Conservation (phyloP, 64 coral and sea anemone genomes). For the Montipora foliosa region DNA sequence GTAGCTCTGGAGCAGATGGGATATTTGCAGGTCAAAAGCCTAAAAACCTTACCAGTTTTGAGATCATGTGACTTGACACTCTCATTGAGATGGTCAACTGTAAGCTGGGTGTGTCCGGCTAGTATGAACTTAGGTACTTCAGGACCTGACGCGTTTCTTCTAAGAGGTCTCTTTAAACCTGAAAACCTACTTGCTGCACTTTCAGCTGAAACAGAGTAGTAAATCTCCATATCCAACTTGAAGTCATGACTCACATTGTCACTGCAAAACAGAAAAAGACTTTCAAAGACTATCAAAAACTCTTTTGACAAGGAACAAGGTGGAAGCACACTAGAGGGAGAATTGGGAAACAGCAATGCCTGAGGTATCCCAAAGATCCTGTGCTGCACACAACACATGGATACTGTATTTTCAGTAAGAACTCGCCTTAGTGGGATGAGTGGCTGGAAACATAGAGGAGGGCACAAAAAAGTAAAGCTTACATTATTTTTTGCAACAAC, state of each 20-base stretch:
- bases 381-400: too few species aligned
- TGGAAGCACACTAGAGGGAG: background rate
- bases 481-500: too few species aligned
- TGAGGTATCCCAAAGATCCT: too few species aligned
- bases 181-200: conserved; percentile 81
- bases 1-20: background rate
- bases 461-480: too few species aligned
- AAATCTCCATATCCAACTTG: conserved; percentile 97
- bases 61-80: conserved; percentile 95
- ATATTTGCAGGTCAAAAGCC: background rate
- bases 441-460: too few species aligned
- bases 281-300: background rate
- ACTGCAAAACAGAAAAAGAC: conserved; percentile 33
- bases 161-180: conserved; percentile 70
- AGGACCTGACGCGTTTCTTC: conserved; percentile 56
- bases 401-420: too few species aligned
- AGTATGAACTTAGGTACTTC: conserved; percentile 92
- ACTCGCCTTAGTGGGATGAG: too few species aligned
- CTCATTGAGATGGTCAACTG: conserved; percentile 92
- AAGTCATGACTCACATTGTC: conserved; percentile 98
- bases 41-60: conserved; percentile 73
- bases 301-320: background rate
- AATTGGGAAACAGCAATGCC: background rate
- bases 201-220: conserved; percentile 94
- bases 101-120: conserved; percentile 89